Conservation (phyloP, 2,888 invertebrate genomes). For the Aporophyla nigra region DNA sequence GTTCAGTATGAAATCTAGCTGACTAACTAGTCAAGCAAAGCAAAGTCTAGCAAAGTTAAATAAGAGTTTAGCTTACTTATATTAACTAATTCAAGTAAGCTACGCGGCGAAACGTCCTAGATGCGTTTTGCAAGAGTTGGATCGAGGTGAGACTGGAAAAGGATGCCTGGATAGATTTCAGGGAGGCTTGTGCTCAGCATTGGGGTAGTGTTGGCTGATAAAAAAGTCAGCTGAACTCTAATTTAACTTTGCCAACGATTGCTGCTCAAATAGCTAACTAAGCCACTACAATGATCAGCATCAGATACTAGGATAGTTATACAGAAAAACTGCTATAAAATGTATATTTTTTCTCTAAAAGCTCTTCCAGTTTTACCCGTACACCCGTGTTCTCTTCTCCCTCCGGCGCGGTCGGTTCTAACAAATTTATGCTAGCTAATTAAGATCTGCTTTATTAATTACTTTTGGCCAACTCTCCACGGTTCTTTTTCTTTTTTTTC, state of each 20-base stretch:
- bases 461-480: slow-evolving; percentile 71
- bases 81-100: no score
- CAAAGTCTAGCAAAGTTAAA: no score
- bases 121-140: no score
- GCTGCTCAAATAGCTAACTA: background rate
- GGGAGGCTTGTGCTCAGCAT: no score
- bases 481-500: slow-evolving; percentile 62
- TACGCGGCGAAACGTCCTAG: no score
- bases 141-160: no score
- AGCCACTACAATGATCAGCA: background rate
- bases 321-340: background rate
- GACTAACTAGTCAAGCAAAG: no score
- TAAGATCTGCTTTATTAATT: slow-evolving; percentile 86
- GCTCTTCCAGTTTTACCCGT: slow-evolving; percentile 34
- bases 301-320: background rate
- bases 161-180: no score
- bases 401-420: slow-evolving; percentile 71
- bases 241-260: background rate
- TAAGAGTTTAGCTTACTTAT: no score
- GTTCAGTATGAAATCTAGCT: no score
- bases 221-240: no score
- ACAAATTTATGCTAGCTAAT: slow-evolving; percentile 82
- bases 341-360: background rate
- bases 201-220: no score
- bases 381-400: slow-evolving; percentile 46